Base-by-base conservation (phyloP, 2,113 vertebrate genomes). In the Thalassoma bifasciatum region DNA sequence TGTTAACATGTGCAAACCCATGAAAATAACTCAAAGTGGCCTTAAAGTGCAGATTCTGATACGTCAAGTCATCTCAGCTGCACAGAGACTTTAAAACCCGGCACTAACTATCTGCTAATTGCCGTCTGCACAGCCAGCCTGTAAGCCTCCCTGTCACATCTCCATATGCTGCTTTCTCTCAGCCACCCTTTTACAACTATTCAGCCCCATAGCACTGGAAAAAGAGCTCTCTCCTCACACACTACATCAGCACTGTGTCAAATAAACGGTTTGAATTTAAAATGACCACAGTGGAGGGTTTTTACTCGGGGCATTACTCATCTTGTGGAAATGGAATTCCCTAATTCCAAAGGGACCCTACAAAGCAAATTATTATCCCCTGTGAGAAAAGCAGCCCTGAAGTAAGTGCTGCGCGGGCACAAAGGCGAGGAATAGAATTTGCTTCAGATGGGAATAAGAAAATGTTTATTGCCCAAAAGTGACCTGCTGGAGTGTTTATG, bases 231-330 rank as follows among this genome's bases (percentile, higher is more conserved):
- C 58, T 83, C 64, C 34, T 53, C 65, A 23, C 63, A 22, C 71
- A 56, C 71, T 81, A 46, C 52, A 79, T 78, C 82, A 82, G 81
- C 30, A 30, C 81, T 74, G 75, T 89, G 83, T 87, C 82, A 79
- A 82, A 90, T 81, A 83, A 79, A 79, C 62, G 53, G n/a, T 63
- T 49, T 47, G 23, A 76, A 83, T 90, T 78, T 59, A 61, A 86
- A 90, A 86, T 85, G 84, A 88, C 82, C 87, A 73, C 36, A 66
- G 79, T 51, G 54, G 75, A 40, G 79, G 64, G 73, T 75, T 89
- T 89, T 88, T 69, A 87, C 89, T 82, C 0, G 10, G 38, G 77
- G 84, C 84, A 73, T 88, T 82, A 82, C 86, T 89, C 84, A 79
- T 84, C 79, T 69, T 10, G 75, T 75, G 62, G 75, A 89, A 88